Conservation (phyloP, 2,113 vertebrate species). For the Cricetomys ansorgei region DNA sequence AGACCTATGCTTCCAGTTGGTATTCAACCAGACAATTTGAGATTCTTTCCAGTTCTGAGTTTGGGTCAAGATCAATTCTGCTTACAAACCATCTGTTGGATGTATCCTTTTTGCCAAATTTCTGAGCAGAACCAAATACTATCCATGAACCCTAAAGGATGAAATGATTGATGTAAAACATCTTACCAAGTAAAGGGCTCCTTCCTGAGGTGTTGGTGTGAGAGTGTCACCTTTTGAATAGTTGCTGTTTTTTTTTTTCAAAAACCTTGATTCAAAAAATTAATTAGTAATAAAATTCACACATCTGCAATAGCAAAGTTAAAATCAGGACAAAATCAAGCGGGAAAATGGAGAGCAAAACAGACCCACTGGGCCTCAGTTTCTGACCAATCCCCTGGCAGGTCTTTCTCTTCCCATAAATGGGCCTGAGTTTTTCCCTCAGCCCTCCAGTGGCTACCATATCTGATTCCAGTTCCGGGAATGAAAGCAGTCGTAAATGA, state of each 20-base stretch:
- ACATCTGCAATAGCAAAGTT: not conserved
- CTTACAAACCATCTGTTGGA: conserved; percentile 44
- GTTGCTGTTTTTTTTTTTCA: not conserved
- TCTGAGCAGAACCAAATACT: conserved; percentile 33
- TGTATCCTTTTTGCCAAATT: conserved; percentile 56
- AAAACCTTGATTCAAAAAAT: conserved; percentile 33
- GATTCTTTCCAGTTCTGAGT: conserved; percentile 5
- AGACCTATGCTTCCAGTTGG: not conserved
- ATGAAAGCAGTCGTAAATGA: conserved; percentile 59
- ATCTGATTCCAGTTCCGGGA: not conserved
- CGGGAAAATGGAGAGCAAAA: not conserved
- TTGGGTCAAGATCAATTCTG: conserved; percentile 34
- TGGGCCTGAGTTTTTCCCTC: not conserved
- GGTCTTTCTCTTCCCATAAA: not conserved
- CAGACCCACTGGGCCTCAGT: not conserved
- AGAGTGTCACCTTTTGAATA: not conserved
- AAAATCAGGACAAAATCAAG: conserved; percentile 31
- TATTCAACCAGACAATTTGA: not conserved
- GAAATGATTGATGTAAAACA: not conserved
- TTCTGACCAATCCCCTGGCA: not conserved
- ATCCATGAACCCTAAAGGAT: not conserved
- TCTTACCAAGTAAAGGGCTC: not conserved
- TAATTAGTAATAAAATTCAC: conserved; percentile 7
- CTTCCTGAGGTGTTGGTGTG: not conserved
- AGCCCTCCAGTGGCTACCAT: not conserved